phyloP scores from a whole-genome alignment of 2,888 invertebrate species.

The Philonicus albiceps region DNA sequence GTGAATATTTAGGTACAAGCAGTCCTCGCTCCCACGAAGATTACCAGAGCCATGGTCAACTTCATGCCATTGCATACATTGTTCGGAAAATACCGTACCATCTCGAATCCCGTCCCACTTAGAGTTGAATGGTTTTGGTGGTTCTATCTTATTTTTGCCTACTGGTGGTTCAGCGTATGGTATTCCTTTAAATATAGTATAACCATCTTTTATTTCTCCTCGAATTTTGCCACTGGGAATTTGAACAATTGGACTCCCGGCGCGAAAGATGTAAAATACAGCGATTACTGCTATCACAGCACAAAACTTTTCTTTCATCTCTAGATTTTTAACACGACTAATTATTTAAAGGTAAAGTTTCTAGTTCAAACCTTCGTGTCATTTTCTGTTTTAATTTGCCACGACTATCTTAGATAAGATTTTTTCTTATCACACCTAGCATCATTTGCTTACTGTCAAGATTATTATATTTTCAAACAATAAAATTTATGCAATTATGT shows the following conservation, averaged over 20 bases:
- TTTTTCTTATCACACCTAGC: background rate
- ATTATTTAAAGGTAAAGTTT: background rate
- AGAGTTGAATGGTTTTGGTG: slow-evolving; percentile 52
- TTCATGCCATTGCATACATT: slow-evolving; percentile 72
- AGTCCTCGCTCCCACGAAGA: slow-evolving; percentile 71
- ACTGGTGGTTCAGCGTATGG: slow-evolving; percentile 74
- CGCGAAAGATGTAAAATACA: background rate
- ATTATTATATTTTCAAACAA: background rate
- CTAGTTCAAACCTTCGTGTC: background rate
- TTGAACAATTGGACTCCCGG: slow-evolving; percentile 47
- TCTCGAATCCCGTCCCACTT: slow-evolving; percentile 54
- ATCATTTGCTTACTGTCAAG: background rate
- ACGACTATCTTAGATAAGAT: background rate
- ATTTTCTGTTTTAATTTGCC: background rate
- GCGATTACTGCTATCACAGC: background rate
- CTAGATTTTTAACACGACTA: background rate
- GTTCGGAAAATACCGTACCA: slow-evolving; percentile 68
- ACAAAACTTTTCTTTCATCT: background rate
- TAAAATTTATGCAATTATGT: background rate
- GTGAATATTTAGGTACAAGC: slow-evolving; percentile 72
- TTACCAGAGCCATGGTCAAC: background rate
- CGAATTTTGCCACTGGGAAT: slow-evolving; percentile 54
- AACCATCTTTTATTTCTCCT: slow-evolving; percentile 57
- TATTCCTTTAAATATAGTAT: slow-evolving; percentile 71
- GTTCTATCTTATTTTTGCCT: slow-evolving; percentile 69